Evolutionary conservation across 2,797 vertebrate species (phyloP), one percentile per base, ranked within the genome.

Genomic region (Channallabes apus): DNA sequence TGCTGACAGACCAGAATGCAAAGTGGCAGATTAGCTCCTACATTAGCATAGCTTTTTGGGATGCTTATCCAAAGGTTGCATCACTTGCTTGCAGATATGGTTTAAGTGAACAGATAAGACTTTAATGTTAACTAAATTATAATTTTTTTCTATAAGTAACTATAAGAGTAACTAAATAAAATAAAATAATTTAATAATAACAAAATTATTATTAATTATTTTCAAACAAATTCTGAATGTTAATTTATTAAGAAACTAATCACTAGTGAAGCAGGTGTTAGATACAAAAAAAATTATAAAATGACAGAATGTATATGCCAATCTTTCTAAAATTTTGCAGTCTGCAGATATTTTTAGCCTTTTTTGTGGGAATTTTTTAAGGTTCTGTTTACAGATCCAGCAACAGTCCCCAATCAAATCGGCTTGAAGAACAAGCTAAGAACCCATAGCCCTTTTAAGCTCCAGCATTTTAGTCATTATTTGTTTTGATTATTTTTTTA

Each of bases 1-100:
- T 35, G 59, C 64, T 87, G 88, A 89, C 81, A 87, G 86, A 78
- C 41, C 54, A 65, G 86, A 85, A 85, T 84, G 62, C 32, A 76
- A 86, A 84, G 65, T 77, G 20, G 29, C 29, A 73, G 71, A 80
- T 75, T 59, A 68, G 46, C 46, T 46, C 41, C 41, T 46, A 65
- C 69, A 80, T 82, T 75, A 82, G 62, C 72, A n/a, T 15, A 76
- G 84, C 67, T 67, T 56, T 67, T 56, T 68, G 24, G 18, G 76
- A 85, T 75, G 72, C 51, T 61, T 75, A 68, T 75, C n/a, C 32
- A 82, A 35, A 77, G 35, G 62, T 82, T 86, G n/a, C 62, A 86
- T 86, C 62, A 82, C 5, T 62, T 76, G 20, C 8, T 35, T 46
- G 32, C 24, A 86, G 20, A 67, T 24, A 65, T 58, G 6, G 4